Base-by-base conservation (phyloP, 1,140 invertebrate genomes). In the Ceratitis capitata region DNA sequence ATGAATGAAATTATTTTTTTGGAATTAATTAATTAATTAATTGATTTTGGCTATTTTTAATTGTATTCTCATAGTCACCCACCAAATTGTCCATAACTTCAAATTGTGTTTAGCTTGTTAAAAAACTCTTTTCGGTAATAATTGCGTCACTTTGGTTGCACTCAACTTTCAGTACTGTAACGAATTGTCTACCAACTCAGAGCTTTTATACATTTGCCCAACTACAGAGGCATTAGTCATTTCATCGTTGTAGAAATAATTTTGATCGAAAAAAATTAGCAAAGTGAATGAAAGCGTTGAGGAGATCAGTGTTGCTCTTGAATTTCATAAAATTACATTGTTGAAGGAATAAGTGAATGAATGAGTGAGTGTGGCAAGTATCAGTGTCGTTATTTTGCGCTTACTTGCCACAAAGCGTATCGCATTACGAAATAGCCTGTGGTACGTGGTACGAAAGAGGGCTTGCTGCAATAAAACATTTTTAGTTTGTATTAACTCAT, bases 291-390 rank as follows among this genome's bases (percentile, higher is more conserved):
- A 47, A 74, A 86, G 85, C 74, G 39, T 84, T 5, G 69, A 84
- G 84, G 85, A 83, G 83, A 85, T 84, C 49, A 82, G 61, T 84
- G 61, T 51, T 82, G 42, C 58, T 82, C 82, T 78, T 85, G 86
- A 85, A 84, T 87, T 87, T 87, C 85, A 87, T 85, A 87, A 85
- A 87, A 84, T 85, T 83, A 85, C 86, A 83, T 84, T 82, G 51
- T 35, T 82, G 51, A 56, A 56, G 19, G 51, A 56, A 56, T 51
- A 61, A 84, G 64, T 69, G 82, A 56, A 56, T 56, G 51, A 56
- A 56, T 51, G 74, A 84, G 64, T 69, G 82, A 85, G 51, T 84
- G 49, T 29, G 39, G n/a, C 35, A 45, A 35, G 69, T 78, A 9
- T 82, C 64, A 61, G 82, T 86, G 74, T 85, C 78, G 85, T 83